Evolutionary conservation across 2,888 invertebrate genomes (phyloP), one percentile per base, ranked within the genome.

Genomic region (Agonopterix alstromeriana): DNA sequence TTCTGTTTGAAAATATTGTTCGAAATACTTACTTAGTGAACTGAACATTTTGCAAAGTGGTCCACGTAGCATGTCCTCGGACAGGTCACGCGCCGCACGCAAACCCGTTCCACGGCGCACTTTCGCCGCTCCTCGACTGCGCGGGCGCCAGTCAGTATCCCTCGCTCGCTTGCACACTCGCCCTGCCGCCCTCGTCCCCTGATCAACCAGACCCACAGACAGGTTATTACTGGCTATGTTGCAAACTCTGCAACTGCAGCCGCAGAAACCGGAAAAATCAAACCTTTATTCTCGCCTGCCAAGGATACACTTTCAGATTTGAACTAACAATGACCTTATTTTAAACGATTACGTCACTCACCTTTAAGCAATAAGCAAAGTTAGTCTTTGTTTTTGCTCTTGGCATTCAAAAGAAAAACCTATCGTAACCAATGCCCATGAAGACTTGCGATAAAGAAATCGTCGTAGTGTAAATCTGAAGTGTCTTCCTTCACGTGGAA

Each of bases 81-180:
- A 76, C 83, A 68, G 85, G 86, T 86, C 86, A 86, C 86, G 85
- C 81, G 78, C 73, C 70, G 73, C 72, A 69, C 67, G 73, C 78
- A 83, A 86, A 87, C 86, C 71, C 68, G 86, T 86, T 86, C 70
- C 66, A 68, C 73, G 60, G 75, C 79, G 78, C 77, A 86, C 86
- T 87, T 87, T 85, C 86, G 84, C 85, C 82, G 76, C 70, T 74
- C 71, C 69, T 71, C 69, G 79, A 61, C 65, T 78, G 82, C 77
- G 78, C 77, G 66, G 61, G 78, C 73, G 72, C 62, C 55, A 55
- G 52, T 73, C 55, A 55, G 52, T 73, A 61, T 73, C 68, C 65
- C 77, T 69, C 58, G 55, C 81, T 76, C 77, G 69, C 81, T 82
- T 71, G 61, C 76, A 71, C 77, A 60, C 57, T 49, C 43, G 40